Percentiles rank a stretch among this genome's conserved stretches.
Conservation (phyloP, 2,888 invertebrate species). For the Acrobasis repandana region DNA sequence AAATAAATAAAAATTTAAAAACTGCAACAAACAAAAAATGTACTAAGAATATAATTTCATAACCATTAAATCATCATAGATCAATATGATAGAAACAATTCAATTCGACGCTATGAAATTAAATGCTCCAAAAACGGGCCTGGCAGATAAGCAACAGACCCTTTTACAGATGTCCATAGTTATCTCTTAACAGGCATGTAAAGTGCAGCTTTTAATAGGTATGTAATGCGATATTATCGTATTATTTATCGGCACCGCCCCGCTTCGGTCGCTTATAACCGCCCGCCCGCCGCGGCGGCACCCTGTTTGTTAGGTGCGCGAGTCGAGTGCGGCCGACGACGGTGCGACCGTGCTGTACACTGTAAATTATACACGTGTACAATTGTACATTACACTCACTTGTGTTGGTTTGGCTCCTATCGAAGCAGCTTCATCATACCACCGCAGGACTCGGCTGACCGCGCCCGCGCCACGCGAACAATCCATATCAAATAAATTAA, state of each 20-base stretch:
- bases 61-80: neutral
- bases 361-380: slow-evolving; percentile 4
- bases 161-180: slow-evolving; percentile 62
- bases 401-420: slow-evolving; percentile 5
- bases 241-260: slow-evolving; percentile 65
- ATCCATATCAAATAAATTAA: slow-evolving; percentile 73
- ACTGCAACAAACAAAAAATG: too few species aligned
- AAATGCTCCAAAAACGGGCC: slow-evolving; percentile 26
- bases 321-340: slow-evolving; percentile 32
- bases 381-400: neutral
- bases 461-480: slow-evolving; percentile 47
- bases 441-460: slow-evolving; percentile 50
- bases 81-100: slow-evolving; percentile 2
- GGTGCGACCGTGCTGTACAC: slow-evolving; percentile 49
- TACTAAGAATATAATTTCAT: neutral
- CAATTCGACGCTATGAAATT: slow-evolving; percentile 4
- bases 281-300: slow-evolving; percentile 54
- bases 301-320: slow-evolving; percentile 26
- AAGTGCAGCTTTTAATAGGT: slow-evolving; percentile 69
- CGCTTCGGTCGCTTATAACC: slow-evolving; percentile 58
- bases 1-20: too few species aligned
- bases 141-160: slow-evolving; percentile 46
- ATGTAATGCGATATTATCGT: slow-evolving; percentile 69
- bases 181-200: slow-evolving; percentile 62
- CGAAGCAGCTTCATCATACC: slow-evolving; percentile 38